A percentile compares a stretch with the other conserved stretches of the same genome.
Conservation (phyloP, 1,140 invertebrate genomes). For the Brachionus rubens region DNA sequence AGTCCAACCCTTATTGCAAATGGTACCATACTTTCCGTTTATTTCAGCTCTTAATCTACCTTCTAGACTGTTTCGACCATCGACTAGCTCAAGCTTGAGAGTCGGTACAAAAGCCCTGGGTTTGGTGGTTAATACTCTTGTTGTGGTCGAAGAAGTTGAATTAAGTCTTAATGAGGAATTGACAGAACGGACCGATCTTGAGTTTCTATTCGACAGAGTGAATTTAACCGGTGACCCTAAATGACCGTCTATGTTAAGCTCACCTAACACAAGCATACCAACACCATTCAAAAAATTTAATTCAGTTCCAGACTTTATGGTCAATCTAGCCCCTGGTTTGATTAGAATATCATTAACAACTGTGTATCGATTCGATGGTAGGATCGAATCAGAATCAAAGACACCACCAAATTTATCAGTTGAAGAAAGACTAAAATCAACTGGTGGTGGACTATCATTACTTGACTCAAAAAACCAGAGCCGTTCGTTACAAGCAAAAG, state of each 20-base stretch:
- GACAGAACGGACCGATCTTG: background rate
- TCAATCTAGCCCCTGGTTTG: constrained; percentile 23
- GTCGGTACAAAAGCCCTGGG: background rate
- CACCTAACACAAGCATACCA: constrained; percentile 40
- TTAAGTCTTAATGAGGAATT: background rate
- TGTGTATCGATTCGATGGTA: constrained; percentile 11
- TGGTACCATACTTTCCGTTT: constrained; percentile 26
- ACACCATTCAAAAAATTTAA: constrained; percentile 44
- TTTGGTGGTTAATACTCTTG: background rate
- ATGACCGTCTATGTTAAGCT: constrained; percentile 33
- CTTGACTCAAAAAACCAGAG: constrained; percentile 6
- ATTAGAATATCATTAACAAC: constrained; percentile 43
- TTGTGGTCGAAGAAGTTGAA: background rate
- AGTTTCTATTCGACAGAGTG: background rate
- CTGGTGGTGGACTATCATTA: constrained; percentile 3
- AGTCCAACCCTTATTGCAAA: constrained; percentile 41
- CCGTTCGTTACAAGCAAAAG: constrained; percentile 33
- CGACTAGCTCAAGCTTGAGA: background rate
- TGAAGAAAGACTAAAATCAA: background rate
- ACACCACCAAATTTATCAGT: constrained; percentile 18
- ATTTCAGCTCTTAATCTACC: background rate
- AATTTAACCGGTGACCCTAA: constrained; percentile 13
- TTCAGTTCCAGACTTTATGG: constrained; percentile 18
- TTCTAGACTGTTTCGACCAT: constrained; percentile 22
- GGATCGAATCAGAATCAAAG: background rate